Evolutionary conservation across 2,888 invertebrate genomes (phyloP), one percentile per base, ranked within the genome.

Genomic region (Aproaerema taeniolella): DNA sequence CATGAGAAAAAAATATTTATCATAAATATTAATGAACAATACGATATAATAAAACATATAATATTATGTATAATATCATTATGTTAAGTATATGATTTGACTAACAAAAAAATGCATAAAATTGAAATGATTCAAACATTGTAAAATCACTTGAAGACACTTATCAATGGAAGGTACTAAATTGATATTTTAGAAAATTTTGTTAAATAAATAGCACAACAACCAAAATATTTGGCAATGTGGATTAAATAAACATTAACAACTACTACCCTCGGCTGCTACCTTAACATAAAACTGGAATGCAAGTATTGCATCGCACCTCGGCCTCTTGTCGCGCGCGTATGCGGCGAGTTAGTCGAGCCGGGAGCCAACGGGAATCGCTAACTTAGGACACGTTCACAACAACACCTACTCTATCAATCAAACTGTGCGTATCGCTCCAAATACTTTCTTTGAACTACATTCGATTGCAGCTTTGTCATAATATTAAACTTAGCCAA

Each of bases 251-350:
- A 75, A 81, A 68, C 53, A 79, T 70, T 78, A 79, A 79, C 71
- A 74, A 77, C 75, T 80, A 79, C 67, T 64, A 71, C 72, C 69
- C 63, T 65, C 75, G 61, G 74, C 69, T 69, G 80, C 79, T 82
- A 75, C 79, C 80, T 78, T 80, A 83, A 78, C 68, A 78, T 64
- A 75, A 78, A 82, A 79, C 59, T 87, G 87, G 87, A 87, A 87
- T 87, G 87, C 87, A 85, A 78, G 71, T 82, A 85, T 82, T 86
- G 86, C 86, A 86, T 86, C 81, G 76, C 78, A 75, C 80, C 81
- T 77, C 61, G 75, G 76, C 76, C 76, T 69, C 17, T 17, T 29
- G 15, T 30, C 29, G 26, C 26, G 53, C 48, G 50, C 12, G 1
- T 20, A 20, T 52, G 50, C 41, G 43, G 45, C 53, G n/a, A n/a